Base-by-base conservation (phyloP, 2,113 vertebrate species). In the Carollia perspicillata region DNA sequence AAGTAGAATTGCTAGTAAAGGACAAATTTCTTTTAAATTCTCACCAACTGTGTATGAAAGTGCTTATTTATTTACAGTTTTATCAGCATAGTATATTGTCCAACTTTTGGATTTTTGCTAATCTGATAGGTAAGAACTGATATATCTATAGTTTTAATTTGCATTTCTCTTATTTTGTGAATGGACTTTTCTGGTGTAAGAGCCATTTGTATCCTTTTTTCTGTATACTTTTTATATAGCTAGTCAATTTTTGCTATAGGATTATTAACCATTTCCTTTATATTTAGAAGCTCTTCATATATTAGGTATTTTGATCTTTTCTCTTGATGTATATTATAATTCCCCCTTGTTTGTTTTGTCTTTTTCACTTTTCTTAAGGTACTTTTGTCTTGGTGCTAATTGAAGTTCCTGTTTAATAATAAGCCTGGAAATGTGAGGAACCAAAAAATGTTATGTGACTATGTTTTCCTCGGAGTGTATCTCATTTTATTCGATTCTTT, bases 211-310 rank as follows among this genome's bases (percentile, higher is more conserved):
- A 42, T 84, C 63, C 79, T 4, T 84, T 88, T 47, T 87, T 83
- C 35, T 94, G 20, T 47, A 23, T 68, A 55, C 35, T 71, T 75
- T 90, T 69, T 17, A 35, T 84, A 47, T 49, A 6, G 49, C 23
- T 40, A 89, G 40, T 28, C 65, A 17, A 6, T 66, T 79, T 95
- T 87, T 91, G 51, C 65, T 74, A 2, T 84, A 75, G 26, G 53
- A 35, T 97, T 92, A 14, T 91, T 94, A 65, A 22, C 22, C 4
- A 77, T 83, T 66, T 83, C n/a, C 42, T 93, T 92, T 68, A 66
- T 51, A 95, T 89, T 95, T 87, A 69, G 90, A 78, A 79, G 14
- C 18, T 66, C 22, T 69, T 74, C 11, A 51, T 93, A 18, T 77
- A 40, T 79, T 87, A 77, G 49, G 9, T 68, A 40, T 92, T 75